phyloP scores from a whole-genome alignment of 2,888 invertebrate genomes.

The Rugalucina vietnamica region DNA sequence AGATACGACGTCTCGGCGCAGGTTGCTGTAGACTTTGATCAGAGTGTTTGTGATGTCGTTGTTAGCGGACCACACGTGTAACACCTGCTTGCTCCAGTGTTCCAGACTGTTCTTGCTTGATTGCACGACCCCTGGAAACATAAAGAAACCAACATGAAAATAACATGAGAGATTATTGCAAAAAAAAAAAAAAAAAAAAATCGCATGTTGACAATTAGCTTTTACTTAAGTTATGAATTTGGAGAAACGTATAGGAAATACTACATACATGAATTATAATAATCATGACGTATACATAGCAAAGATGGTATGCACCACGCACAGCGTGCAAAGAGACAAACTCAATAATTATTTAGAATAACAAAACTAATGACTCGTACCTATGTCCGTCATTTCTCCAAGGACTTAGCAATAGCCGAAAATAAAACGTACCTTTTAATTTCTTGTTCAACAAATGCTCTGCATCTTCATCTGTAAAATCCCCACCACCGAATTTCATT shows the following conservation, averaged over 20 bases:
- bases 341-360: too few species aligned
- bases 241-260: too few species aligned
- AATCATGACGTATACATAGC: too few species aligned
- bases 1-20: constrained; percentile 67
- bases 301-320: too few species aligned
- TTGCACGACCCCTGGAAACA: constrained; percentile 77
- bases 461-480: constrained; percentile 77
- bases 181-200: neutral
- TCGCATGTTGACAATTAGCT: too few species aligned
- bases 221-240: too few species aligned
- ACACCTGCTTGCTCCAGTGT: constrained; percentile 81
- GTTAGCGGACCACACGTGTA: constrained; percentile 81
- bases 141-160: neutral
- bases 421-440: constrained; percentile 72
- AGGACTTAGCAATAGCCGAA: too few species aligned
- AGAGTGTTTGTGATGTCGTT: constrained; percentile 72
- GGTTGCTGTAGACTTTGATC: constrained; percentile 66
- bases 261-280: too few species aligned
- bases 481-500: constrained; percentile 75
- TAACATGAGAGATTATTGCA: neutral
- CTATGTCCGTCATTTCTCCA: too few species aligned
- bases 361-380: too few species aligned
- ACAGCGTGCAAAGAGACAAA: too few species aligned
- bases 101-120: constrained; percentile 77
- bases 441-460: constrained; percentile 77